Evolutionary conservation across 2,888 invertebrate genomes (phyloP).

Genomic region (Petrolisthes cinctipes): DNA sequence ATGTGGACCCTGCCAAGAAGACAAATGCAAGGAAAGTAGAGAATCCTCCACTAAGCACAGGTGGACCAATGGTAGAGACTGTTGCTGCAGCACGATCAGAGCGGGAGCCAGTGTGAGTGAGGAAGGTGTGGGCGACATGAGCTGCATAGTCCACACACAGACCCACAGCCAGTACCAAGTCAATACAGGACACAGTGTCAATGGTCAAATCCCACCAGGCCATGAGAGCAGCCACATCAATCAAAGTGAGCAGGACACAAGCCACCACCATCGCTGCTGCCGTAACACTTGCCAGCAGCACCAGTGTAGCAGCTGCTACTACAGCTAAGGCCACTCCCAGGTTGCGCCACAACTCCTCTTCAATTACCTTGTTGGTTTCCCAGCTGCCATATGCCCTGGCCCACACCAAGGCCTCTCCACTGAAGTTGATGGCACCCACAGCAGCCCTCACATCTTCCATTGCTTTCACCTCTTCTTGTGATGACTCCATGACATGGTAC

Average conservation of each 20-base stretch:
- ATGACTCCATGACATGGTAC: constrained; percentile 73
- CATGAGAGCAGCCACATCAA: constrained; percentile 70
- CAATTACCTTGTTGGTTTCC: constrained; percentile 74
- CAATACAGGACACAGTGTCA: constrained; percentile 73
- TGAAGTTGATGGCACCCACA: constrained; percentile 47
- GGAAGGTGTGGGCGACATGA: constrained; percentile 70
- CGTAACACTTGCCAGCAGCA: constrained; percentile 82
- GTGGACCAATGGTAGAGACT: constrained; percentile 78
- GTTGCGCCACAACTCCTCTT: constrained; percentile 82
- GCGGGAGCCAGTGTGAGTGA: constrained; percentile 51
- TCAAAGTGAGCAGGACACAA: constrained; percentile 77
- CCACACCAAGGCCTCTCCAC: constrained; percentile 54
- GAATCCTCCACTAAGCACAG: constrained; percentile 69
- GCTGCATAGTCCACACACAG: constrained; percentile 67
- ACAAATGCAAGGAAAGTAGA: constrained; percentile 69
- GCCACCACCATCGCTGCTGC: constrained; percentile 83
- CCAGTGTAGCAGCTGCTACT: constrained; percentile 82
- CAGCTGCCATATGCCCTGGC: constrained; percentile 62
- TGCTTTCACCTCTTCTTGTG: constrained; percentile 79
- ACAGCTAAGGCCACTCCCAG: constrained; percentile 81
- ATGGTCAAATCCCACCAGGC: constrained; percentile 70
- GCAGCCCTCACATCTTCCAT: constrained; percentile 75
- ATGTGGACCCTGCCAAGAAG: constrained; percentile 68
- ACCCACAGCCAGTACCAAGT: constrained; percentile 67
- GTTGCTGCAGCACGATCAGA: constrained; percentile 75